Conservation (phyloP, 1,140 invertebrate genomes). For the Ctenoplectra terminalis region DNA sequence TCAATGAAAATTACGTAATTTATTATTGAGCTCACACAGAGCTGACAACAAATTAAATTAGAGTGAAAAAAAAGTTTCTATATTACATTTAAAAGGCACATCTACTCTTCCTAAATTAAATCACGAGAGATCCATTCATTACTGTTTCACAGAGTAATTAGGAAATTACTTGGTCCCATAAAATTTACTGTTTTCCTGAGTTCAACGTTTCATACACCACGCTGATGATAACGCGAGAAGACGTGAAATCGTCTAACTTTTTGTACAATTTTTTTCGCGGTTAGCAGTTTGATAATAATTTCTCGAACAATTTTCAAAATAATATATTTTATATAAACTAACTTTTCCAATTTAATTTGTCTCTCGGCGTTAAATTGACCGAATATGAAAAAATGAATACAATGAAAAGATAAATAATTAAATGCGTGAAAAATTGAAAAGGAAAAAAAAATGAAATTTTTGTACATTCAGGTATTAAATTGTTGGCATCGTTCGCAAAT, state of each 20-base stretch:
- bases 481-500: too few species aligned
- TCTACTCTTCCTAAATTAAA: not conserved
- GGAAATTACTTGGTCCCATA: not conserved
- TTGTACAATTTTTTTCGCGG: not conserved
- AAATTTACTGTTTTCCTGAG: not conserved
- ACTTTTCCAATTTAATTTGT: too few species aligned
- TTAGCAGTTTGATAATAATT: not conserved
- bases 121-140: not conserved
- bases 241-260: not conserved
- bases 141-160: conserved; percentile 1
- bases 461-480: too few species aligned
- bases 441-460: too few species aligned
- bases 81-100: not conserved
- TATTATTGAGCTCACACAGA: not conserved
- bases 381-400: too few species aligned
- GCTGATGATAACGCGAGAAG: too few species aligned
- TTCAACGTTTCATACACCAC: not conserved
- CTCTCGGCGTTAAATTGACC: too few species aligned
- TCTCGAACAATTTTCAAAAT: not conserved
- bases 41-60: not conserved
- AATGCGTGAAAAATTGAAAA: too few species aligned
- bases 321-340: too few species aligned
- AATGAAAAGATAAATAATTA: too few species aligned
- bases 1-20: not conserved
- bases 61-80: not conserved